Percentiles rank a stretch among this genome's conserved stretches.
These are phyloP conservation scores for Gobiocypris rarus DNA, from an alignment of 2,113 vertebrate species.

Conservation along the genomic window DNA sequence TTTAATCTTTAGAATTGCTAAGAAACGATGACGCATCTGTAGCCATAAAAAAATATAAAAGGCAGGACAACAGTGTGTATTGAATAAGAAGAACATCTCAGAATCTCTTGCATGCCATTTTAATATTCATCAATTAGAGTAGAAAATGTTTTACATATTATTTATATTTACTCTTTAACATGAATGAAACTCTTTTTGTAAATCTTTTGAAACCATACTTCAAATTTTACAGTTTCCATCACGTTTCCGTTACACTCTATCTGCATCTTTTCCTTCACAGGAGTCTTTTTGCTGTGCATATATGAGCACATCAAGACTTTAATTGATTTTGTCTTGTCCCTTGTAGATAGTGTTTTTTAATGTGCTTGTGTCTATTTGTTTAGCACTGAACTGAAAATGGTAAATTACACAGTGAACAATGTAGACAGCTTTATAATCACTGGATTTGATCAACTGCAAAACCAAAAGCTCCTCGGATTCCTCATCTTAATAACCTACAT, in stretches of 20 bases:
- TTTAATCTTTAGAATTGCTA: background rate
- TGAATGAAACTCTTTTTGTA: constrained; percentile 28
- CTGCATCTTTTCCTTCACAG: constrained; percentile 9
- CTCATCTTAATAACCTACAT: constrained; percentile 50
- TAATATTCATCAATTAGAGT: background rate
- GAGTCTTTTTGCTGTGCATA: constrained; percentile 9
- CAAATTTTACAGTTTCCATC: background rate
- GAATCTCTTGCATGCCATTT: background rate
- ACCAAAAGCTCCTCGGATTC: constrained; percentile 50
- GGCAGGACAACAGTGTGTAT: background rate
- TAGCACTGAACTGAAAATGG: constrained; percentile 20
- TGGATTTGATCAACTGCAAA: constrained; percentile 43
- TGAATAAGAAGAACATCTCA: background rate
- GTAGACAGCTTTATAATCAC: constrained; percentile 52
- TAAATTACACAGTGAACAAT: background rate
- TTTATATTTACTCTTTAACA: background rate
- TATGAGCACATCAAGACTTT: background rate
- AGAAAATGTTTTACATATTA: background rate
- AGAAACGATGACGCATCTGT: background rate
- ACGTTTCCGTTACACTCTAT: background rate
- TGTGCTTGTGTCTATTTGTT: no score
- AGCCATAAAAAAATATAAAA: constrained; percentile 4
- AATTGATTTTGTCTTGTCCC: background rate
- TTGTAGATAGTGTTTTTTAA: no score
- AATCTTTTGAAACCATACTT: background rate